Conservation (phyloP, 2,888 invertebrate genomes). For the Merodon equestris region DNA sequence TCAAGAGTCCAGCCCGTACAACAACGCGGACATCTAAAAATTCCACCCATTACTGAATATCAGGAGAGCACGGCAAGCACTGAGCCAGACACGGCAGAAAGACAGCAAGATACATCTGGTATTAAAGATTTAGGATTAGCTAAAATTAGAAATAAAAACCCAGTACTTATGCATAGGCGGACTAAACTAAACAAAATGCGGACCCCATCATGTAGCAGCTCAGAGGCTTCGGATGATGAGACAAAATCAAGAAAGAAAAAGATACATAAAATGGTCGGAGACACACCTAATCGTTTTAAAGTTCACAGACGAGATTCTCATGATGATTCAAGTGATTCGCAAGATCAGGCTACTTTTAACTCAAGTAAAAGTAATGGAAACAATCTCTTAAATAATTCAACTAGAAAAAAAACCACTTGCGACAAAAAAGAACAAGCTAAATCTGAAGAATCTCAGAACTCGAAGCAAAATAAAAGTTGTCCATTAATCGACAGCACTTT, state of each 20-base stretch:
- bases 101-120: conserved; percentile 69
- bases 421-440: conserved; percentile 75
- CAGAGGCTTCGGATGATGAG: conserved; percentile 94
- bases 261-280: conserved; percentile 84
- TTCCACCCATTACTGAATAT: conserved; percentile 50
- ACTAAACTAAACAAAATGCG: conserved; percentile 86
- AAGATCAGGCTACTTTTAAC: conserved; percentile 81
- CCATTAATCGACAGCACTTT: conserved; percentile 73
- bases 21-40: conserved; percentile 41
- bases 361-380: conserved; percentile 51
- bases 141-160: conserved; percentile 76
- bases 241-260: conserved; percentile 90
- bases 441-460: conserved; percentile 75
- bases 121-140: conserved; percentile 76
- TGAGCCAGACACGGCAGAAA: conserved; percentile 29
- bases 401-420: conserved; percentile 72
- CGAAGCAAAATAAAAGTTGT: conserved; percentile 71
- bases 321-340: conserved; percentile 92
- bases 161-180: conserved; percentile 80
- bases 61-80: conserved; percentile 42
- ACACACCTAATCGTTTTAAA: conserved; percentile 82
- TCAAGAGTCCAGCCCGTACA: conserved; percentile 26
- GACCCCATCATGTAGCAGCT: conserved; percentile 95
- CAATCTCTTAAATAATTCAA: conserved; percentile 74
- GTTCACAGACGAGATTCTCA: conserved; percentile 87